A percentile compares a stretch with the other conserved stretches of the same genome.
Conservation (phyloP, 2,113 vertebrate species). For the Crotophaga sulcirostris region DNA sequence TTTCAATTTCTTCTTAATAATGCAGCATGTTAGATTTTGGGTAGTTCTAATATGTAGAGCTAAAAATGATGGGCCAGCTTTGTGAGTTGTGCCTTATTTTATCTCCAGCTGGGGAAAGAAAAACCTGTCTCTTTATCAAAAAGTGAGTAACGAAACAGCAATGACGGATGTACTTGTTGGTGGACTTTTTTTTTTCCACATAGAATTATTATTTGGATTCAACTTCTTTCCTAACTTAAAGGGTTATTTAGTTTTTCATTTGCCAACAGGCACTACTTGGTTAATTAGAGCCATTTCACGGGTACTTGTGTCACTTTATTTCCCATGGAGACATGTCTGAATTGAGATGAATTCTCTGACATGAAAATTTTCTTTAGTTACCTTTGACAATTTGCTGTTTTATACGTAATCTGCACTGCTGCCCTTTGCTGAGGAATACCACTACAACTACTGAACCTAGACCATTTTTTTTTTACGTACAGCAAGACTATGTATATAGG, state of each 20-base stretch:
- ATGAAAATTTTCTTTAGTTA: background rate
- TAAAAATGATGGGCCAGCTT: background rate
- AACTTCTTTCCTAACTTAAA: background rate
- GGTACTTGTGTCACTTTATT: background rate
- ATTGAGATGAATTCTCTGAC: background rate
- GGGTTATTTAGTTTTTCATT: background rate
- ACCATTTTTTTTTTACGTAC: background rate
- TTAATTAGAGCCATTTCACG: background rate
- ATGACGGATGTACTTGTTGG: background rate
- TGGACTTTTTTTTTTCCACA: background rate
- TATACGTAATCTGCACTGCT: background rate
- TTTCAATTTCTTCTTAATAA: background rate
- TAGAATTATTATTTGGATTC: background rate
- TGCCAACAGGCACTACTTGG: background rate
- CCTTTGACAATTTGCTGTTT: background rate
- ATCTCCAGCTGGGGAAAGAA: background rate
- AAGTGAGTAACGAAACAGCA: background rate
- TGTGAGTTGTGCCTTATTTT: background rate
- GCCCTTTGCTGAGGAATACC: background rate
- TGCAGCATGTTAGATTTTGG: background rate
- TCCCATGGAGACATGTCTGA: background rate
- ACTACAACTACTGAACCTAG: background rate
- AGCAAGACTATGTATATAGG: background rate
- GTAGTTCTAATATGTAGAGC: background rate
- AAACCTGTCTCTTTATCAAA: background rate